Percentiles rank a stretch among this genome's conserved stretches.
Evolutionary conservation across 1,140 invertebrate species (phyloP).

Genomic region (Doryteuthis pealeii): DNA sequence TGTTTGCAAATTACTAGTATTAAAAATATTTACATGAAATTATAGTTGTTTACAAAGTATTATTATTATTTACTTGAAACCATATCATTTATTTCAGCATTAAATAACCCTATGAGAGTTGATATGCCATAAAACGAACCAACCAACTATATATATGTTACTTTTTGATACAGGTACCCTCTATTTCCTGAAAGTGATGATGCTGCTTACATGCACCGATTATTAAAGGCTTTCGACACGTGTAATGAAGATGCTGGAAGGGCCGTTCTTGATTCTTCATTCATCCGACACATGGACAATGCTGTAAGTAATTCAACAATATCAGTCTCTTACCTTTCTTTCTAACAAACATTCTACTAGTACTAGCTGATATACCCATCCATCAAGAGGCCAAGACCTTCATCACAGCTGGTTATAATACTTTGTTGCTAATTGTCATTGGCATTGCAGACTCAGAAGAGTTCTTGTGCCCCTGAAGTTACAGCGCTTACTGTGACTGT

Average conservation of each 20-base stretch:
- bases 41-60: no score
- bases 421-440: background rate
- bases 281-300: constrained; percentile 94
- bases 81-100: no score
- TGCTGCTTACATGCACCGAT: constrained; percentile 79
- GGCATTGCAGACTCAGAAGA: no score
- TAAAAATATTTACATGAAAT: no score
- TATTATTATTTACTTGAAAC: no score
- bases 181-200: constrained; percentile 60
- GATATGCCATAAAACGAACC: no score
- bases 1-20: no score
- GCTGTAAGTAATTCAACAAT: constrained; percentile 62
- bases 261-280: constrained; percentile 76
- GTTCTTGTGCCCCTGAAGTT: background rate
- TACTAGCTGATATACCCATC: background rate
- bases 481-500: no score
- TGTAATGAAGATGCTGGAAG: constrained; percentile 81
- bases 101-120: no score
- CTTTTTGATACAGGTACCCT: constrained; percentile 37
- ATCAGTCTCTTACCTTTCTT: background rate
- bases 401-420: background rate
- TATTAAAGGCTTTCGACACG: constrained; percentile 85
- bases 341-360: background rate
- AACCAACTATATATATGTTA: no score
- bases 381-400: background rate